A percentile compares a stretch with the other conserved stretches of the same genome.
phyloP scores from a whole-genome alignment of 2,888 invertebrate genomes.

The Phengaris arion region DNA sequence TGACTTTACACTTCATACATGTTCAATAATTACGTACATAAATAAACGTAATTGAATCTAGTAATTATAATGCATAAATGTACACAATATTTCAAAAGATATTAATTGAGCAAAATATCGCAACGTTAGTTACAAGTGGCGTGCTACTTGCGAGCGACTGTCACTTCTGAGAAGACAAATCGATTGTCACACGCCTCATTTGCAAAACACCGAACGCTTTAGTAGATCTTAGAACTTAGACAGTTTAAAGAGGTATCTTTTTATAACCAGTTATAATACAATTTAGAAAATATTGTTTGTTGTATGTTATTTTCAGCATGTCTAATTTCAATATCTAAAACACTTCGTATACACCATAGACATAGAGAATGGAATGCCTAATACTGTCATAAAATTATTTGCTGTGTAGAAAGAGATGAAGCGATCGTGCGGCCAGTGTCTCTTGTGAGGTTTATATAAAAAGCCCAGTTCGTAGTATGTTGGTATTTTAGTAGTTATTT shows the following conservation, averaged over 20 bases:
- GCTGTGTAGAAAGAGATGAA: background rate
- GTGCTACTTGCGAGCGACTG: background rate
- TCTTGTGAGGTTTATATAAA: no score
- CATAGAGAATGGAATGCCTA: background rate
- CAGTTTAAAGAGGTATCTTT: no score
- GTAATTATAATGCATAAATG: no score
- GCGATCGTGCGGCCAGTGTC: no score
- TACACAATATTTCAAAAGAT: no score
- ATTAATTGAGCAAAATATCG: background rate
- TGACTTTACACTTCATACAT: no score
- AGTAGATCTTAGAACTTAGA: no score
- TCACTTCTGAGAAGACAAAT: background rate
- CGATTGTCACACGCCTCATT: background rate
- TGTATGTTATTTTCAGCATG: background rate
- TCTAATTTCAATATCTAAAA: slow-evolving; percentile 5
- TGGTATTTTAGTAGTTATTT: no score
- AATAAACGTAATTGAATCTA: no score
- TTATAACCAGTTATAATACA: no score
- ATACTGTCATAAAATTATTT: background rate
- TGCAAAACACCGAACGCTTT: background rate
- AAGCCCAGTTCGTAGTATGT: no score
- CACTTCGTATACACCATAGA: background rate
- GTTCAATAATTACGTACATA: no score
- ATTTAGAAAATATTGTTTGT: background rate
- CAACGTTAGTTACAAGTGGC: background rate